phyloP scores from a whole-genome alignment of 2,888 invertebrate genomes.

The Coronaproctus castanopsis region DNA sequence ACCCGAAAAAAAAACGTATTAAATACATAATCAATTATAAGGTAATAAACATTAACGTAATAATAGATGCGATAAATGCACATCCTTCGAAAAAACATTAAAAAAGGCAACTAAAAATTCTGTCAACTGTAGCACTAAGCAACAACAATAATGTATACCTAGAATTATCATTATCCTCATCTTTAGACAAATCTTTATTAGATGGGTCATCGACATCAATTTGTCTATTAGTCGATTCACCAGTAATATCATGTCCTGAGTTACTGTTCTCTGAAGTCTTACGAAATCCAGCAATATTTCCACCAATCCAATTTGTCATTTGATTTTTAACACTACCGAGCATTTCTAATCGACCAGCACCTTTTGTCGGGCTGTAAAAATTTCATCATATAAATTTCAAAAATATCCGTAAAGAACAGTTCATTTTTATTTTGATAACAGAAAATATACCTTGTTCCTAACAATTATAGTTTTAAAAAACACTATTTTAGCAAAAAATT shows the following conservation, averaged over 20 bases:
- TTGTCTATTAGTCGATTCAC: slow-evolving; percentile 30
- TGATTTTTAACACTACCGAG: slow-evolving; percentile 69
- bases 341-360: slow-evolving; percentile 49
- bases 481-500: too few relatives aligned
- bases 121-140: too few relatives aligned
- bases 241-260: too few relatives aligned
- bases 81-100: too few relatives aligned
- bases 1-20: too few relatives aligned
- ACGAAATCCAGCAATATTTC: slow-evolving; percentile 31
- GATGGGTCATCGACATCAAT: slow-evolving; percentile 30
- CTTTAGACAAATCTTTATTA: slow-evolving; percentile 28
- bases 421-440: not conserved
- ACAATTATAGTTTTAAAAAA: too few relatives aligned
- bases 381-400: not conserved
- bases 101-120: too few relatives aligned
- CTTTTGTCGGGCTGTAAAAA: slow-evolving; percentile 44
- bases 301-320: slow-evolving; percentile 66
- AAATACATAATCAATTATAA: too few relatives aligned
- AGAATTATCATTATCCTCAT: slow-evolving; percentile 67
- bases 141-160: slow-evolving; percentile 33
- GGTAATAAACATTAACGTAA: too few relatives aligned
- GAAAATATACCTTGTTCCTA: slow-evolving; percentile 4
- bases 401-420: not conserved
- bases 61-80: too few relatives aligned
- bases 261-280: slow-evolving; percentile 38